Conservation (phyloP, 2,113 vertebrate genomes). For the Myiozetetes cayanensis region DNA sequence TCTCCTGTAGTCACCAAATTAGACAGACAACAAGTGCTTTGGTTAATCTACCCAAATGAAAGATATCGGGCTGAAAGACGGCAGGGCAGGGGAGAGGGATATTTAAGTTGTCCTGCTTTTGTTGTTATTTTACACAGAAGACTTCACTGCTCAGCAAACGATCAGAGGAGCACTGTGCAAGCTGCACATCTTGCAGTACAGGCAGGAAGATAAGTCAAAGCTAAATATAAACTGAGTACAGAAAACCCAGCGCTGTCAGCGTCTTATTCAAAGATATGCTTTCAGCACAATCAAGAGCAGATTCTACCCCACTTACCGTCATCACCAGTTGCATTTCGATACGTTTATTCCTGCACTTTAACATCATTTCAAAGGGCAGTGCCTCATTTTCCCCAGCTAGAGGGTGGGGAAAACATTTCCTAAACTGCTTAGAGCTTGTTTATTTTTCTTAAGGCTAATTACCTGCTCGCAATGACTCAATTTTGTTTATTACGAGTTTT, state of each 20-base stretch:
- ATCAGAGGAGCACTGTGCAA: background rate
- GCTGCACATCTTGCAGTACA: background rate
- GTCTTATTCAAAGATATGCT: background rate
- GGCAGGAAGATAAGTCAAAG: background rate
- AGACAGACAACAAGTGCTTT: background rate
- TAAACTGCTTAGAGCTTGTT: background rate
- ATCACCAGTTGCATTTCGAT: background rate
- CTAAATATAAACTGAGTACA: background rate
- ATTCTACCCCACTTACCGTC: background rate
- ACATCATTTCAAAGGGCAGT: background rate
- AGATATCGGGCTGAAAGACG: background rate
- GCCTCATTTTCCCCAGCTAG: background rate
- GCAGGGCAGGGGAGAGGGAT: accelerated
- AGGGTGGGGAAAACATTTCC: background rate
- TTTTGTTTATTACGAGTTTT: constrained; percentile 27
- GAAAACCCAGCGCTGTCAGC: background rate
- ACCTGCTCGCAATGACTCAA: background rate
- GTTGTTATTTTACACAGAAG: background rate
- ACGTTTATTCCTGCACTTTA: background rate
- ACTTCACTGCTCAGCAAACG: background rate
- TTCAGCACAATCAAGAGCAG: background rate
- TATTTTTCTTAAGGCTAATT: constrained; percentile 22
- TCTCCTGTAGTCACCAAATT: background rate
- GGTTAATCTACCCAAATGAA: background rate
- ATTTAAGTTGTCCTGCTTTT: background rate